These are phyloP conservation scores for Ivindomyrus marchei DNA, from an alignment of 2,113 vertebrate genomes.

Conservation along the genomic window DNA sequence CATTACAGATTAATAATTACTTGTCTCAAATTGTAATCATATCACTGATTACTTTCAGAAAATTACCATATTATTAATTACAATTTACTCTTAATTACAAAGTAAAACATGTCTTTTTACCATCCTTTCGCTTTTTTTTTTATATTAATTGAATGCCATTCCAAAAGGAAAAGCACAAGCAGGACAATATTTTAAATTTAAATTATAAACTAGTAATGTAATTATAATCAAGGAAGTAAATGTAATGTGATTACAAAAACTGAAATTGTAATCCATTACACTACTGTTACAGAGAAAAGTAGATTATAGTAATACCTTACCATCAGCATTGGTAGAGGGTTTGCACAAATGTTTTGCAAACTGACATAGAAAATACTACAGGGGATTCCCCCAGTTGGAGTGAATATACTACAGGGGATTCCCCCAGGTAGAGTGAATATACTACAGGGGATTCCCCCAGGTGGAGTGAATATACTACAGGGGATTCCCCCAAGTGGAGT, in stretches of 20 bases:
- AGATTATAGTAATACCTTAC: neutral
- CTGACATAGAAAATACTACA: neutral
- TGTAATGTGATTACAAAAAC: neutral
- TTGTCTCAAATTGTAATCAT: neutral
- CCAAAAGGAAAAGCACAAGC: no score
- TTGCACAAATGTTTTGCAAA: neutral
- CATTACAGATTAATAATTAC: neutral
- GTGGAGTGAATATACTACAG: neutral
- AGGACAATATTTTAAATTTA: no score
- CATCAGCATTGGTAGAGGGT: neutral
- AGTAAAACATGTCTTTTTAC: neutral
- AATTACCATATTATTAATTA: neutral
- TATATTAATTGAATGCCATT: no score
- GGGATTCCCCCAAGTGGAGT: neutral
- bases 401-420: neutral
- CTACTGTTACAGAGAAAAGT: neutral
- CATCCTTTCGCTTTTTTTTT: neutral
- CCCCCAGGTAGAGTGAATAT: neutral
- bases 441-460: no score
- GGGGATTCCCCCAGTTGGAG: neutral
- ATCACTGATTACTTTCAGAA: neutral
- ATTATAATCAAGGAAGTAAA: neutral
- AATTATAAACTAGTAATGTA: neutral
- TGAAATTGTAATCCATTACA: neutral
- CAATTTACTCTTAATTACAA: neutral